Percentiles rank a stretch among this genome's conserved stretches.
Conservation (phyloP, 2,888 invertebrate species). For the Caenorhabditis uteleia region DNA sequence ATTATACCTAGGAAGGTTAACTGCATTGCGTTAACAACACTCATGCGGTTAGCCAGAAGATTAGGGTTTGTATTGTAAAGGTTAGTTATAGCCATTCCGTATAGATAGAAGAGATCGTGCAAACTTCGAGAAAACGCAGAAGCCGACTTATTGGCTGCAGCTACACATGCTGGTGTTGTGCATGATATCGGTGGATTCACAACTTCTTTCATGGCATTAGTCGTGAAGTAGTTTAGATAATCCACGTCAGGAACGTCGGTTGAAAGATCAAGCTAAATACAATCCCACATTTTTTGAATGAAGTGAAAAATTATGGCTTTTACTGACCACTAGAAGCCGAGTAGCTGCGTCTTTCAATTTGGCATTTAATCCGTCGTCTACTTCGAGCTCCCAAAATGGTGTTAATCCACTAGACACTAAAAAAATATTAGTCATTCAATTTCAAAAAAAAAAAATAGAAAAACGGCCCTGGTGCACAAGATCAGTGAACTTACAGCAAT, state of each 20-base stretch:
- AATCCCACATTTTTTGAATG: not conserved
- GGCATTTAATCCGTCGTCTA: conserved; percentile 37
- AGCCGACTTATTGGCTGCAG: conserved; percentile 9
- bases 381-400: conserved; percentile 35
- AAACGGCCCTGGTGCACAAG: not conserved
- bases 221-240: conserved; percentile 32
- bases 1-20: conserved; percentile 26
- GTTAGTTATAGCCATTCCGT: conserved; percentile 49
- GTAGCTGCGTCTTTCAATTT: conserved; percentile 17
- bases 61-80: conserved; percentile 20
- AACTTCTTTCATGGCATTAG: conserved; percentile 10
- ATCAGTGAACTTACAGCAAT: conserved; percentile 27
- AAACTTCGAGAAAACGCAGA: conserved; percentile 47
- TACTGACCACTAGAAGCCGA: conserved; percentile 30
- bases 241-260: conserved; percentile 27
- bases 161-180: conserved; percentile 21
- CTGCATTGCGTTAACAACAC: conserved; percentile 24
- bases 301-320: no score
- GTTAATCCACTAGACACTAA: conserved; percentile 42
- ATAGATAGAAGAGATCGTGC: conserved; percentile 59
- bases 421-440: conserved; percentile 7
- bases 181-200: conserved; percentile 35
- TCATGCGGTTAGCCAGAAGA: not conserved
- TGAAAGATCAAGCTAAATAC: conserved; percentile 34
- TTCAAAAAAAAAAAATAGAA: conserved; percentile 1